Percentiles rank a stretch among this genome's conserved stretches.
Evolutionary conservation across 2,888 invertebrate genomes (phyloP).

Genomic region (Aricia artaxerxes): DNA sequence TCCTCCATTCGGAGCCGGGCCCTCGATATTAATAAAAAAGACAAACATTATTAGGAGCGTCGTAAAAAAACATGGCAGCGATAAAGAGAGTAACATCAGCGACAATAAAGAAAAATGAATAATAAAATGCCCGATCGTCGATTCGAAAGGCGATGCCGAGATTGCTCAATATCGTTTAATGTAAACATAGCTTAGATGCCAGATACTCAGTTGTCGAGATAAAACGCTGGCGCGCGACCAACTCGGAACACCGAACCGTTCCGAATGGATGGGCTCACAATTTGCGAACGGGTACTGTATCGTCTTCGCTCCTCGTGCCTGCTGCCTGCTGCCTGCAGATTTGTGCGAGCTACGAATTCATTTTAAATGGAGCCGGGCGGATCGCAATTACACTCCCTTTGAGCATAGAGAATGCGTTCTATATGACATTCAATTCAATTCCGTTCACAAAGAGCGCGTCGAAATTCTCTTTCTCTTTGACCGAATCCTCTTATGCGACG

Average conservation of each 20-base stretch:
- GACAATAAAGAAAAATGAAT: slow-evolving; percentile 30
- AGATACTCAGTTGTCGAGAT: slow-evolving; percentile 68
- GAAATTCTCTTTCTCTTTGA: slow-evolving; percentile 73
- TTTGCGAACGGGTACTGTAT: slow-evolving; percentile 52
- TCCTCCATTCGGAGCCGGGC: not conserved
- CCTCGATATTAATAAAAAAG: slow-evolving; percentile 23
- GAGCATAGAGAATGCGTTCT: slow-evolving; percentile 71
- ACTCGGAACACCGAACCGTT: slow-evolving; percentile 64
- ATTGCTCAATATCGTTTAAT: slow-evolving; percentile 74
- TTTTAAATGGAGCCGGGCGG: slow-evolving; percentile 73
- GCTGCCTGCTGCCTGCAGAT: slow-evolving; percentile 61
- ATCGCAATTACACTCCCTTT: slow-evolving; percentile 78
- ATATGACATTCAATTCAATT: slow-evolving; percentile 77
- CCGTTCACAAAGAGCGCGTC: slow-evolving; percentile 69
- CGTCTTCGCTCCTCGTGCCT: slow-evolving; percentile 45
- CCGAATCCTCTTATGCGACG: slow-evolving; percentile 64
- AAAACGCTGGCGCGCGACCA: slow-evolving; percentile 77
- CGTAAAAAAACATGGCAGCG: slow-evolving; percentile 19
- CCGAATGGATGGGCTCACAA: slow-evolving; percentile 69
- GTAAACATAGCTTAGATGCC: slow-evolving; percentile 75
- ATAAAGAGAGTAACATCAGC: slow-evolving; percentile 14
- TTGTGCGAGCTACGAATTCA: slow-evolving; percentile 72
- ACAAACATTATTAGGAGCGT: not conserved
- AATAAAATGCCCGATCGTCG: slow-evolving; percentile 34
- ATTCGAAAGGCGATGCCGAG: slow-evolving; percentile 61